Evolutionary conservation across 2,888 invertebrate species (phyloP), one percentile per base, ranked within the genome.

Genomic region (Neria commutata): DNA sequence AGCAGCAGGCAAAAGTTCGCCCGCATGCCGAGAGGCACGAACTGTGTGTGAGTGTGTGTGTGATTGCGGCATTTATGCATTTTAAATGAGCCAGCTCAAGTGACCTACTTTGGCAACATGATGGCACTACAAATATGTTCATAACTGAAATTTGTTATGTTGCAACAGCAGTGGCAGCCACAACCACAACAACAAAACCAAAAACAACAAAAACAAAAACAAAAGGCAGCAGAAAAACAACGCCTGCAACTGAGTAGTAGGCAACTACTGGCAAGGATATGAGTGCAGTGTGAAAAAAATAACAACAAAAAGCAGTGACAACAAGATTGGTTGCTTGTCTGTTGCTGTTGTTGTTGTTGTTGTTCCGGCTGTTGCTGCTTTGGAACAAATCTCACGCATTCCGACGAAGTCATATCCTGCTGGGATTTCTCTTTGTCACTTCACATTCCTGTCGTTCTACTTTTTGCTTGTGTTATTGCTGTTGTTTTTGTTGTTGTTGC

Each of bases 91-190:
- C 24, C 54, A 33, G 45, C 46, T 42, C 49, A 24, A 48, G 48
- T 49, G 58, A 58, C 58, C 58, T 49, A 58, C 42, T 58, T 58
- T 24, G 45, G 42, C 42, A 19, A 21, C 40, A 53, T 29, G 58
- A 58, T 53, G 58, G 53, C 53, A 53, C 48, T 54, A 54, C 42
- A 53, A 49, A 53, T 49, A 42, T 54, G 53, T 25, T 57, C 53
- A 47, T 24, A 49, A 37, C 14, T 23, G 21, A 17, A 19, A 21
- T 16, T 29, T 19, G 29, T 50, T n/a, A n/a, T 17, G 14, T 29
- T 42, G 37, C 16, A 42, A 21, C 17, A 11, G 42, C 21, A 19
- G 21, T 14, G 14, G 42, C 19, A 19, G 42, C 17, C 6, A 29
- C 29, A 29, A 29, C 29, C 6, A 29, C 29, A 29, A 11, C 29